These are phyloP conservation scores for Tetragonula clypearis DNA, from an alignment of 1,140 invertebrate genomes.

Conservation along the genomic window DNA sequence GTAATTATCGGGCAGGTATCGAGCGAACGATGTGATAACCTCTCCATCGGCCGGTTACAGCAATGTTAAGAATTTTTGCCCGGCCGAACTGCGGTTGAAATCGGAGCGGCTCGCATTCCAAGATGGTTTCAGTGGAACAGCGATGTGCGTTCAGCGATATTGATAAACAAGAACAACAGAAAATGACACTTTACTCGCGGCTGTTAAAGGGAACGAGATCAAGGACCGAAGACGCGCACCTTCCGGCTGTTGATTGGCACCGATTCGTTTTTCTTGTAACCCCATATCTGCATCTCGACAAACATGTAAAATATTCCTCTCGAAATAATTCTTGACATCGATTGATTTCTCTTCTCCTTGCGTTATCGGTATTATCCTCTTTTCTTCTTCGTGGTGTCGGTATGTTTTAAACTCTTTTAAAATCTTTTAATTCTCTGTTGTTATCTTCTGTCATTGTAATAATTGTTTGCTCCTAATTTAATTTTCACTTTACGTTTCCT, in stretches of 20 bases:
- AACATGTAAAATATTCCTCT: not conserved
- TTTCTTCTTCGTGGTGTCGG: not conserved
- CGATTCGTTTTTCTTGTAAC: conserved; percentile 8
- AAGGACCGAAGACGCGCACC: conserved; percentile 24
- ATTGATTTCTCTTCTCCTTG: not conserved
- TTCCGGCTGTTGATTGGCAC: conserved; percentile 37
- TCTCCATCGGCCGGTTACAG: conserved; percentile 49
- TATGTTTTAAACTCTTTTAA: too few species aligned
- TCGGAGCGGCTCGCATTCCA: conserved; percentile 61
- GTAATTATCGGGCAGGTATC: conserved; percentile 19
- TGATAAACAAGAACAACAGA: conserved; percentile 48
- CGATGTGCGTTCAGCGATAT: conserved; percentile 52
- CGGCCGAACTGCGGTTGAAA: conserved; percentile 58
- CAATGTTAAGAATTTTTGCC: conserved; percentile 59
- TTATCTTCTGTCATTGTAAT: not conserved
- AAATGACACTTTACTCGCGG: conserved; percentile 13
- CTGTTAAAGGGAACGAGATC: conserved; percentile 40
- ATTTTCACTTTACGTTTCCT: not conserved
- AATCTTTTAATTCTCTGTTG: too few species aligned
- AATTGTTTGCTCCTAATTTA: too few species aligned
- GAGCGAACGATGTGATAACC: conserved; percentile 36
- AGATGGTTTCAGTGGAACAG: conserved; percentile 48
- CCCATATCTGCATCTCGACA: not conserved
- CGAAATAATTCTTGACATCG: not conserved
- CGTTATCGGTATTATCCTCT: not conserved